phyloP scores from a whole-genome alignment of 1,140 invertebrate genomes.

The Tetraneura akinire region DNA sequence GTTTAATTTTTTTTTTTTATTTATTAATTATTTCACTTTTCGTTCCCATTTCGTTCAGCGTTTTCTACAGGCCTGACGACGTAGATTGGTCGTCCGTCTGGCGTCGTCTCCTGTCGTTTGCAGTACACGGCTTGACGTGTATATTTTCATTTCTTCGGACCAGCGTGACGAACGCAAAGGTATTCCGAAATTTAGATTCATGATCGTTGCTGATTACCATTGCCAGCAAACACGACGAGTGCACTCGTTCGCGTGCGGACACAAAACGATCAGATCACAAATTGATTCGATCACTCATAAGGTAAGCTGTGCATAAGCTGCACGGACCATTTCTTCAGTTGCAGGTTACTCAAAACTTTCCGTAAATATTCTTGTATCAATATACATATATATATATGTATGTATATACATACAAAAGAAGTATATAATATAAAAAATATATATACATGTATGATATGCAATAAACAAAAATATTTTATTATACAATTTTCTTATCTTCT shows the following conservation, averaged over 20 bases:
- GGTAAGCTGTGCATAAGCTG: too few species aligned
- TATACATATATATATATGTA: neutral
- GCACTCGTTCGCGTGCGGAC: too few species aligned
- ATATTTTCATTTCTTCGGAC: too few species aligned
- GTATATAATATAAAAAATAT: neutral
- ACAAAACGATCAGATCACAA: too few species aligned
- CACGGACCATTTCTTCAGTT: neutral
- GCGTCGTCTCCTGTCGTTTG: neutral
- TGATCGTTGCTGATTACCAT: too few species aligned
- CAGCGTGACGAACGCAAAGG: too few species aligned
- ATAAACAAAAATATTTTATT: neutral
- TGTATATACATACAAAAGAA: neutral
- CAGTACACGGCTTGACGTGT: neutral
- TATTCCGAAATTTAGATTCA: too few species aligned
- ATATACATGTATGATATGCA: neutral
- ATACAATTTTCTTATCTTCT: conserved; percentile 42
- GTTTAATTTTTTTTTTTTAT: too few species aligned
- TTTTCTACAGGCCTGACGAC: neutral
- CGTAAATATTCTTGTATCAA: neutral
- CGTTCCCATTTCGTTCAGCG: neutral
- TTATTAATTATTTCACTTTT: too few species aligned
- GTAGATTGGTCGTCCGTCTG: neutral
- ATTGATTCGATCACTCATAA: too few species aligned
- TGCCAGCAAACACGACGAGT: too few species aligned
- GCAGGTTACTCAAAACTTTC: neutral